phyloP scores from a whole-genome alignment of 2,797 vertebrate genomes.

The Netta rufina region DNA sequence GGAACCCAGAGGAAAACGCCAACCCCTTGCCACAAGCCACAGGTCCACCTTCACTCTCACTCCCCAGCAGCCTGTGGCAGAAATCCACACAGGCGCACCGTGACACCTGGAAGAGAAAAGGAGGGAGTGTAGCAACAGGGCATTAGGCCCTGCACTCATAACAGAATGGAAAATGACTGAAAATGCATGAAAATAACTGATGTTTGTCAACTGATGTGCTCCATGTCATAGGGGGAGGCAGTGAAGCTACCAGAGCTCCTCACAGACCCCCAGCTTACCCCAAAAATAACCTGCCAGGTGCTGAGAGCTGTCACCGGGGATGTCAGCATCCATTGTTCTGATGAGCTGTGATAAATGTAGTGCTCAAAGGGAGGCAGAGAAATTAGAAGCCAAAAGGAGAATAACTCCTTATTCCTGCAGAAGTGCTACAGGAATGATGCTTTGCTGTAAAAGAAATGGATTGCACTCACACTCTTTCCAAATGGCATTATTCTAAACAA shows the following conservation, averaged over 20 bases:
- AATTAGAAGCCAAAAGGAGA: neutral
- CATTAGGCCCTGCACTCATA: accelerated
- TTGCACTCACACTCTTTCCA: neutral
- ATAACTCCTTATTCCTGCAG: neutral
- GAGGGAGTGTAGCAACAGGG: accelerated
- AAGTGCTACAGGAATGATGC: neutral
- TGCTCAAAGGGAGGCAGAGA: neutral
- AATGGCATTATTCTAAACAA: neutral
- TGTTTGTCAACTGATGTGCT: neutral
- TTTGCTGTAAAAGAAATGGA: neutral
- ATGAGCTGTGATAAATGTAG: neutral
- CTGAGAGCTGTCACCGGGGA: neutral
- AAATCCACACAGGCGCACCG: too few species aligned
- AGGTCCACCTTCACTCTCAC: neutral
- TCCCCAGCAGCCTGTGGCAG: neutral
- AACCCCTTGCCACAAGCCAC: neutral
- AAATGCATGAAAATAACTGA: neutral
- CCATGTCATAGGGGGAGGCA: neutral
- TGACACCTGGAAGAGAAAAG: neutral
- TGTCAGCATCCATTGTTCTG: neutral
- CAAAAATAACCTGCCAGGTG: neutral
- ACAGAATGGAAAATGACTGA: neutral
- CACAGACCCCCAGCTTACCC: neutral
- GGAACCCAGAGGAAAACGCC: neutral
- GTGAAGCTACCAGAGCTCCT: neutral